Evolutionary conservation across 2,888 invertebrate species (phyloP).

Genomic region (Orchesellides sinensis): DNA sequence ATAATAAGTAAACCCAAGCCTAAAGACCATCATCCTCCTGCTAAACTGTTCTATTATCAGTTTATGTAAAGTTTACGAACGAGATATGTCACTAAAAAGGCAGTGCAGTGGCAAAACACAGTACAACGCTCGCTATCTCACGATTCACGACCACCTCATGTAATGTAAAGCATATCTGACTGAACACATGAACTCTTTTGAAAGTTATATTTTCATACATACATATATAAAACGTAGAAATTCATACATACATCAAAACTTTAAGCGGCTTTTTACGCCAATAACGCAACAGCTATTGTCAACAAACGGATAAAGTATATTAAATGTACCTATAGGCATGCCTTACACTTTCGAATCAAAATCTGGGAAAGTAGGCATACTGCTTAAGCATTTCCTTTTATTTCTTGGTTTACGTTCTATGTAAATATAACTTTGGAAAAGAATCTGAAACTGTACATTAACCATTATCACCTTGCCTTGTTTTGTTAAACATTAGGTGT

Average conservation of each 20-base stretch:
- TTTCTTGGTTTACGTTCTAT: too few species aligned
- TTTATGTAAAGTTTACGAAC: conserved; percentile 59
- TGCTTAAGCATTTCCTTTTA: not conserved
- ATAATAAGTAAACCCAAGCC: conserved; percentile 33
- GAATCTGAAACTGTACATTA: not conserved
- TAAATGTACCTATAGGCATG: too few species aligned
- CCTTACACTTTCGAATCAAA: too few species aligned
- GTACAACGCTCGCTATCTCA: conserved; percentile 52
- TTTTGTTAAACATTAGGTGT: not conserved
- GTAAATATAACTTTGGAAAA: too few species aligned
- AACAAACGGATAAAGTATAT: not conserved
- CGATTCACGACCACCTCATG: conserved; percentile 47
- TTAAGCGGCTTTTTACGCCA: not conserved
- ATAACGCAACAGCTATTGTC: conserved; percentile 47
- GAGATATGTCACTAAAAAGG: conserved; percentile 59
- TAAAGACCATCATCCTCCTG: conserved; percentile 41
- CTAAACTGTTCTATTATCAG: conserved; percentile 59
- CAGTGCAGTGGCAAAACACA: conserved; percentile 11
- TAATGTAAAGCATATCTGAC: conserved; percentile 12
- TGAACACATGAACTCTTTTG: conserved; percentile 26
- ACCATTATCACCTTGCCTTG: not conserved
- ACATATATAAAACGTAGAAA: not conserved
- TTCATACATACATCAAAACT: too few species aligned
- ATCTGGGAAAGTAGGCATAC: conserved; percentile 18
- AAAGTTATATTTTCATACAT: not conserved